Evolutionary conservation across 2,888 invertebrate species (phyloP).

Genomic region (Eucriotettix oculatus): DNA sequence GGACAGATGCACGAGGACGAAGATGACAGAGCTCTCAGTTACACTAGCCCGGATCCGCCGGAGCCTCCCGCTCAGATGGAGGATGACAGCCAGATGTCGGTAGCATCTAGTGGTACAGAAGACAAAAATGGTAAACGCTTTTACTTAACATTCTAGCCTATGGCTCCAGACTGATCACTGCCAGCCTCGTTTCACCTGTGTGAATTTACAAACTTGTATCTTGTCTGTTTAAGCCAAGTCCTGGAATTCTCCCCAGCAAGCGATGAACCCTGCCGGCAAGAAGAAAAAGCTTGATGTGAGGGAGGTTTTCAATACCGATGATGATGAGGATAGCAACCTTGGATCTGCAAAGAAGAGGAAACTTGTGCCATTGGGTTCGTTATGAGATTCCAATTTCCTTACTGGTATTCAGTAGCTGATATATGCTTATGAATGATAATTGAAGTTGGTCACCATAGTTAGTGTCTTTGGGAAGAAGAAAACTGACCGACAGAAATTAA

Average conservation of each 20-base stretch:
- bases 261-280: slow-evolving; percentile 9
- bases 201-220: neutral
- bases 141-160: neutral
- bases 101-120: slow-evolving; percentile 10
- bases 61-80: slow-evolving; percentile 12
- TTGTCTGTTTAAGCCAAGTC: neutral
- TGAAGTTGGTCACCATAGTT: too few species aligned
- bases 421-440: too few species aligned
- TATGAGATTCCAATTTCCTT: neutral
- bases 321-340: slow-evolving; percentile 42
- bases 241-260: slow-evolving; percentile 6
- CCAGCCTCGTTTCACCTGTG: neutral
- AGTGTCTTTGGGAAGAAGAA: too few species aligned
- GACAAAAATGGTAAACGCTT: slow-evolving; percentile 1
- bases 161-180: too few species aligned
- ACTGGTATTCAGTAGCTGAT: neutral
- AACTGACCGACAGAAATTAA: too few species aligned
- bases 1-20: slow-evolving; percentile 6
- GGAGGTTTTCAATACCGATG: slow-evolving; percentile 75
- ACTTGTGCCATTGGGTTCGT: slow-evolving; percentile 53
- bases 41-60: neutral
- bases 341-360: slow-evolving; percentile 51
- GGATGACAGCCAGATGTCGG: slow-evolving; percentile 11
- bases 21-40: slow-evolving; percentile 11
- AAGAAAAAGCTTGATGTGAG: slow-evolving; percentile 66